phyloP scores from a whole-genome alignment of 1,140 invertebrate species.

The Drosophila equinoxialis region DNA sequence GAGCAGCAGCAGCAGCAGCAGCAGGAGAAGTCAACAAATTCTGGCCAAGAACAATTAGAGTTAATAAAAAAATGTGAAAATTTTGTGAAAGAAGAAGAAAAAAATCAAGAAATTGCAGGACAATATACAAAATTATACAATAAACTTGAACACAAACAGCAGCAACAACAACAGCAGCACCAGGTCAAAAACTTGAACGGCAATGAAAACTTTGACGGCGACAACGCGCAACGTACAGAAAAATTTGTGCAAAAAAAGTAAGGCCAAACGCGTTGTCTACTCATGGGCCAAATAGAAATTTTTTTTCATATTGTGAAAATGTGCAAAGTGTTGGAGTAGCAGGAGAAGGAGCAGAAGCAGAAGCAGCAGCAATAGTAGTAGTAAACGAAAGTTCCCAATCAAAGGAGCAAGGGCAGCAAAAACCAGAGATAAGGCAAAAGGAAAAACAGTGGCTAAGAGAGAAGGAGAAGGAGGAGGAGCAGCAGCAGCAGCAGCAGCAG shows the following conservation, averaged over 20 bases:
- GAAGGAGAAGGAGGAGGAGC: conserved; percentile 5
- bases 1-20: conserved; percentile 70
- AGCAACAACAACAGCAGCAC: conserved; percentile 7
- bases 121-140: neutral
- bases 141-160: neutral
- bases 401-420: neutral
- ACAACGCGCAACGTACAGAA: conserved; percentile 69
- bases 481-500: conserved; percentile 12
- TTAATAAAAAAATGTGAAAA: conserved; percentile 31
- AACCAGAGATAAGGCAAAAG: neutral
- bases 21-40: conserved; percentile 37
- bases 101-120: conserved; percentile 21
- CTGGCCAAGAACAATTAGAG: conserved; percentile 31
- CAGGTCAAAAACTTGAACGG: neutral
- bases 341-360: neutral
- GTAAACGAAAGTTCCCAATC: neutral
- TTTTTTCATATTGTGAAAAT: conserved; percentile 63
- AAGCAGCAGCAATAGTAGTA: neutral
- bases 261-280: conserved; percentile 37
- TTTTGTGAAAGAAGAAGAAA: conserved; percentile 7
- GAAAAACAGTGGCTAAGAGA: neutral
- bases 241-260: conserved; percentile 70
- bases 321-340: conserved; percentile 51
- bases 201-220: conserved; percentile 32
- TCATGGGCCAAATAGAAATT: conserved; percentile 29